A percentile compares a stretch with the other conserved stretches of the same genome.
Conservation (phyloP, 2,113 vertebrate genomes). For the Grantiella picta region DNA sequence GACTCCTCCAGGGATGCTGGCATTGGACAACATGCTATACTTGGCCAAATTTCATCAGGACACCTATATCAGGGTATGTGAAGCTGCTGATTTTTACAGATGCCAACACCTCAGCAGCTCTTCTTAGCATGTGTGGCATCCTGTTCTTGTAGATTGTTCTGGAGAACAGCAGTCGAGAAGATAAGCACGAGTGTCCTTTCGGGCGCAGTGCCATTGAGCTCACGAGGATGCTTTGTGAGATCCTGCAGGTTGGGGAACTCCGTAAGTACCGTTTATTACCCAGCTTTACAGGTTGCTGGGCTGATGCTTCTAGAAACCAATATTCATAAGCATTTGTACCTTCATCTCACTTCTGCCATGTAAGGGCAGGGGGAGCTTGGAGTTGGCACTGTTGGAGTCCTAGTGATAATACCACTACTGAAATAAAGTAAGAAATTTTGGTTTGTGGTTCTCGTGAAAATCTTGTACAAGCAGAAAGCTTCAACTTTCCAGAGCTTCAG, state of each 20-base stretch:
- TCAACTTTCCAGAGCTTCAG: background rate
- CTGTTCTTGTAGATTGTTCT: slow-evolving; percentile 83
- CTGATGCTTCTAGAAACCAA: background rate
- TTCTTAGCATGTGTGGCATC: background rate
- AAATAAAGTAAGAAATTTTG: background rate
- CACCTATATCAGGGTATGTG: slow-evolving; percentile 90
- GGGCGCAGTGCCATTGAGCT: slow-evolving; percentile 97
- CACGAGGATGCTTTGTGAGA: slow-evolving; percentile 94
- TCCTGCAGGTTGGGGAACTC: slow-evolving; percentile 95
- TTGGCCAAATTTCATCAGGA: slow-evolving; percentile 95
- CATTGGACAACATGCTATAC: slow-evolving; percentile 98
- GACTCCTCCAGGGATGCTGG: slow-evolving; percentile 95
- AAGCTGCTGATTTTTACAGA: background rate
- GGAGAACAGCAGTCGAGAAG: slow-evolving; percentile 96
- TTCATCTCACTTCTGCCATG: background rate
- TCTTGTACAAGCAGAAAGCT: background rate
- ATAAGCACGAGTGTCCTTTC: slow-evolving; percentile 96
- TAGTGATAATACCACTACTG: background rate
- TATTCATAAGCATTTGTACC: background rate
- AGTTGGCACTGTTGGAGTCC: background rate
- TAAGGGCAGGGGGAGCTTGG: background rate
- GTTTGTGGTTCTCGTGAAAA: background rate
- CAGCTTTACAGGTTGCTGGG: background rate
- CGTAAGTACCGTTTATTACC: slow-evolving; percentile 77
- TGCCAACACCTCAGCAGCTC: background rate